Evolutionary conservation across 2,113 vertebrate genomes (phyloP).

Genomic region (Anthoscopus minutus): DNA sequence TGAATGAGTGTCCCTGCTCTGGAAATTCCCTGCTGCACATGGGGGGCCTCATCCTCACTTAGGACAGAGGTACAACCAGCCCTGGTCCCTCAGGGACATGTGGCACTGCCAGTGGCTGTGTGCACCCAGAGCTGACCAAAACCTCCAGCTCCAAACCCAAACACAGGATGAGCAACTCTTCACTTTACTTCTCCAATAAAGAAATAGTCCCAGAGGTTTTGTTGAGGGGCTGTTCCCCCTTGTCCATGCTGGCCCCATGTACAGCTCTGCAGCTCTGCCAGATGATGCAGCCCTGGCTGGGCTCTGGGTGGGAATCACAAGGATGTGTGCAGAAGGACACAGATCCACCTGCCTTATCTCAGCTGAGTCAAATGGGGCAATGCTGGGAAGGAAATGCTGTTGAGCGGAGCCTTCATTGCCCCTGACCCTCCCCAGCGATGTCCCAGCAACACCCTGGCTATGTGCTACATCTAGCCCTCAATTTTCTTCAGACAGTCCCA

Average conservation of each 20-base stretch:
- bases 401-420: neutral
- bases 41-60: accelerated
- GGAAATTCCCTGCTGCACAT: neutral
- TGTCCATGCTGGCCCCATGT: accelerated
- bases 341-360: neutral
- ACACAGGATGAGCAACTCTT: neutral
- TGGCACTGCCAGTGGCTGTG: neutral
- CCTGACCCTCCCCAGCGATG: neutral
- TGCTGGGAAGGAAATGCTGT: neutral
- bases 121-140: neutral
- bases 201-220: neutral
- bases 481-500: neutral
- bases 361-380: neutral
- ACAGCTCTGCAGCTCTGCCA: neutral
- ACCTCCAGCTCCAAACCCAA: neutral
- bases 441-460: neutral
- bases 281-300: neutral
- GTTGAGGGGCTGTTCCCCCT: neutral
- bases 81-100: accelerated
- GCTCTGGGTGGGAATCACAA: neutral
- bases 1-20: neutral
- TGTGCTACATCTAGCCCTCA: neutral
- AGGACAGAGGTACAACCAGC: neutral
- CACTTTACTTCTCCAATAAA: neutral
- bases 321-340: neutral